These are phyloP conservation scores for Rhipidura dahli DNA, from an alignment of 2,113 vertebrate species.

Conservation along the genomic window DNA sequence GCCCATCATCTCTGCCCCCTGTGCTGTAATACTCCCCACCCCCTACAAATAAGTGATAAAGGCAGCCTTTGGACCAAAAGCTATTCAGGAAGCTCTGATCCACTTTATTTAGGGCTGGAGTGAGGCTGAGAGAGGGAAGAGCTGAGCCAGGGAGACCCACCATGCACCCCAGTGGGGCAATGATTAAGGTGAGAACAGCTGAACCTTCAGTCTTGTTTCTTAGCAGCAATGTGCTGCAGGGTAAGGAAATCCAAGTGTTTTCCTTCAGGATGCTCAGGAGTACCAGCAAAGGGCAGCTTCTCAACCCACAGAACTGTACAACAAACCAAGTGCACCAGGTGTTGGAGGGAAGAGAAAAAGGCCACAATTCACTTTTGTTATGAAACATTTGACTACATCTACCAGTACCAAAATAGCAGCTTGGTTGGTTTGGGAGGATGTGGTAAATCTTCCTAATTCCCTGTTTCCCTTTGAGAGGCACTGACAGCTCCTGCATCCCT, in stretches of 20 bases:
- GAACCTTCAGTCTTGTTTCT: background rate
- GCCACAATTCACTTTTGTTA: background rate
- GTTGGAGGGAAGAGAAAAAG: background rate
- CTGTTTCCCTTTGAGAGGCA: slow-evolving; percentile 56
- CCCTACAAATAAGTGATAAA: background rate
- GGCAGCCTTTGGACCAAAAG: background rate
- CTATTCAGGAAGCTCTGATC: background rate
- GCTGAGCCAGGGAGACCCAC: background rate
- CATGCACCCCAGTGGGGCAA: background rate
- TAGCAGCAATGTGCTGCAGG: background rate
- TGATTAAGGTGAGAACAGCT: background rate
- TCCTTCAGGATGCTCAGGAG: background rate
- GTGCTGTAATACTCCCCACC: background rate
- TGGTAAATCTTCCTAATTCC: slow-evolving; percentile 52
- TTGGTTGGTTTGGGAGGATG: slow-evolving; percentile 38
- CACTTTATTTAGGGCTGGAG: background rate
- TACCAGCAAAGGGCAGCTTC: background rate
- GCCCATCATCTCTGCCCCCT: background rate
- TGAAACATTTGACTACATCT: background rate
- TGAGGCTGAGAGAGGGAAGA: background rate
- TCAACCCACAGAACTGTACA: background rate
- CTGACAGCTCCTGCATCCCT: slow-evolving; percentile 9
- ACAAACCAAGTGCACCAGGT: background rate
- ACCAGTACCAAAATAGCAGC: background rate
- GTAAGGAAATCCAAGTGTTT: background rate